Conservation (phyloP, 2,888 invertebrate species). For the Heliothis peltigera region DNA sequence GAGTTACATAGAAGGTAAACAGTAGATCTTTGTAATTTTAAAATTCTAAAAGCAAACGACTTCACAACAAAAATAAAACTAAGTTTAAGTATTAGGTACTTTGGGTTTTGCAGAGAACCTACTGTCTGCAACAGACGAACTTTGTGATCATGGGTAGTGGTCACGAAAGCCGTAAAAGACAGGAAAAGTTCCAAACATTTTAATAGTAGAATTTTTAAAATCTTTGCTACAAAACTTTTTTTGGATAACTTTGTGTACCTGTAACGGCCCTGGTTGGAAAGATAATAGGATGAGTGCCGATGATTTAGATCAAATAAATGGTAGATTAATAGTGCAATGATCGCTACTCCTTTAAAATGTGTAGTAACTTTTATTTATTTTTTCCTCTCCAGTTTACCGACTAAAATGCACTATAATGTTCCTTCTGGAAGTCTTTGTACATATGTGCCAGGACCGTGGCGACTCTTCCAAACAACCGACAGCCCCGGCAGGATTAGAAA, state of each 20-base stretch:
- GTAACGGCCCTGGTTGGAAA: too few species aligned
- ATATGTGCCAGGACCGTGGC: too few species aligned
- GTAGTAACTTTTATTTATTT: too few species aligned
- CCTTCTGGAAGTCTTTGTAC: too few species aligned
- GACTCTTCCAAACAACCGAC: too few species aligned
- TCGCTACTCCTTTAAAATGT: too few species aligned
- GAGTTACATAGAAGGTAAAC: neutral
- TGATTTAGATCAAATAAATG: too few species aligned
- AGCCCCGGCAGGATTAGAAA: too few species aligned
- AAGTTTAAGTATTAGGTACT: slow-evolving; percentile 35
- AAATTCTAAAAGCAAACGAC: slow-evolving; percentile 38
- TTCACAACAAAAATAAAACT: slow-evolving; percentile 47
- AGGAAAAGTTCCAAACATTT: slow-evolving; percentile 42
- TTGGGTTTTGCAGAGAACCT: slow-evolving; percentile 21
- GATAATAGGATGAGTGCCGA: too few species aligned
- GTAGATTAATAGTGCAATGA: too few species aligned
- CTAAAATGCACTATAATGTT: too few species aligned
- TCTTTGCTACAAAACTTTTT: neutral
- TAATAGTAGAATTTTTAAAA: slow-evolving; percentile 1
- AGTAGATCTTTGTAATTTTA: slow-evolving; percentile 5
- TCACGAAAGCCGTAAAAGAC: slow-evolving; percentile 47
- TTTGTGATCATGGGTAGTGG: slow-evolving; percentile 50
- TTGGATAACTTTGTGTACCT: neutral
- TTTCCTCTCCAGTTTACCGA: too few species aligned
- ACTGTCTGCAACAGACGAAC: slow-evolving; percentile 29